Base-by-base conservation (phyloP, 2,888 invertebrate genomes). In the Atethmia centrago region DNA sequence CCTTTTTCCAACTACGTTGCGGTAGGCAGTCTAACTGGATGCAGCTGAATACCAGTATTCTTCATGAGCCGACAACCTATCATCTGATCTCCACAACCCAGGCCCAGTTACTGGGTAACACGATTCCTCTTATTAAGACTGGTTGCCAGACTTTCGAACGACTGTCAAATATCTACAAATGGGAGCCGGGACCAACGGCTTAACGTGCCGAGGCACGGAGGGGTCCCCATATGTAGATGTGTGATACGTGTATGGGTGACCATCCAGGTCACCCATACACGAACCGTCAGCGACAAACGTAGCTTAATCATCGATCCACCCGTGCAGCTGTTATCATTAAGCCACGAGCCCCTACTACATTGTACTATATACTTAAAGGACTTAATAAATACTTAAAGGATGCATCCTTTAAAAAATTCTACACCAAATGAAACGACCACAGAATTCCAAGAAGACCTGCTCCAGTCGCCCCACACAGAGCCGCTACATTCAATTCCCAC, bases 401-500 rank as follows among this genome's bases (percentile, higher is more conserved):
- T 28, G 45, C 21, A 49, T 47, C 47, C 7, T 21, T 3, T 1
- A 14, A 74, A n/a, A 28, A 12, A 31, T 31, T 58, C 21, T 7
- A 5, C 36, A 28, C 1, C 7, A 19, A 62, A 40, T n/a, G 19
- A 58, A 25, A 40, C 0, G 19, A 79, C 19, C 25, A 47, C n/a
- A 40, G 12, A 45, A 58, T 47, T 53, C 8, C 49, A 65, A 28
- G 55, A 62, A 19, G 9, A 21, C 14, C 3, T 31, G 8, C 47
- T 31, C 14, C 16, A 2, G 1, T 16, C 10, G 19, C 10, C 47
- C 14, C 31, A 36, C 21, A 45, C 3, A 49, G 36, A 42, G 16
- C 21, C 45, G 25, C 58, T 67, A 25, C 42, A 56, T 74, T 45
- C 62, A 71, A 79, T 74, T 81, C 79, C 79, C 67, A 25, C 47